These are phyloP conservation scores for Petaurus breviceps DNA, from an alignment of 2,113 vertebrate genomes.

Conservation along the genomic window DNA sequence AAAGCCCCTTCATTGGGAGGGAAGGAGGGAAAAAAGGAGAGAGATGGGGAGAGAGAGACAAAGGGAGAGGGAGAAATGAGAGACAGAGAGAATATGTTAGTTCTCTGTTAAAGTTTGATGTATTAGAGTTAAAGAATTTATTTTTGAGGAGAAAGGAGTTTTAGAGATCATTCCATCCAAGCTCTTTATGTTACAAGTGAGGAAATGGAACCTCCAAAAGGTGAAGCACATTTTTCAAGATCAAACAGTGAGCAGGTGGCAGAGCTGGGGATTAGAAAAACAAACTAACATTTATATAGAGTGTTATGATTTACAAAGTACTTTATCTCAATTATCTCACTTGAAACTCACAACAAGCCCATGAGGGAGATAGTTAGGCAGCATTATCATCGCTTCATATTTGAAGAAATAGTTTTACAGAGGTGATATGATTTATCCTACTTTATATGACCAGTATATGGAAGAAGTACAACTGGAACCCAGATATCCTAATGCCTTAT, in stretches of 20 bases:
- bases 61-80: background rate
- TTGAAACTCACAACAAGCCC: background rate
- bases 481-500: background rate
- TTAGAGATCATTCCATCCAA: background rate
- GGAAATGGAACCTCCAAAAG: background rate
- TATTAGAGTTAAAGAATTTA: background rate
- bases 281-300: background rate
- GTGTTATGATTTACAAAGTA: background rate
- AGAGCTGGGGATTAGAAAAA: background rate
- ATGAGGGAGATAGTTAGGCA: background rate
- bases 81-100: background rate
- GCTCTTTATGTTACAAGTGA: constrained; percentile 16
- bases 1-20: background rate
- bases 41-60: background rate
- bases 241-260: background rate
- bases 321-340: background rate
- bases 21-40: background rate
- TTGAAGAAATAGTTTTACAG: background rate
- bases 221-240: background rate
- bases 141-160: background rate
- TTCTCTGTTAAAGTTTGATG: background rate
- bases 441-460: background rate
- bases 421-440: background rate
- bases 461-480: background rate
- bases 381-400: background rate